Base-by-base conservation (phyloP, 2,113 vertebrate genomes). In the Lophura nycthemera region DNA sequence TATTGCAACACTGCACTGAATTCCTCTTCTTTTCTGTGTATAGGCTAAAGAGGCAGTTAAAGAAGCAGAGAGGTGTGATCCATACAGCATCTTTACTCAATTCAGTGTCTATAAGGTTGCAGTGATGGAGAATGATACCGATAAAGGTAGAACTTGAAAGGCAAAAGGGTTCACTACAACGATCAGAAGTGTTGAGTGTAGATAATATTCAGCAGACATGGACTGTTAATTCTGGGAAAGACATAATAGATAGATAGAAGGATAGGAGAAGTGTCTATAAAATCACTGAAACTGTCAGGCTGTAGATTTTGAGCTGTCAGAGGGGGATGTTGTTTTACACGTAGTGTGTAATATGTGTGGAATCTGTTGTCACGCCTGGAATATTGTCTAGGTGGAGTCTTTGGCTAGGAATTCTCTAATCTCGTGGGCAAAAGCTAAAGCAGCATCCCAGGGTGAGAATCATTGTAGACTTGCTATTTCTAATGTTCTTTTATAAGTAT, bases 81-180 rank as follows among this genome's bases (percentile, higher is more conserved):
- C 98, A 85, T 95, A 94, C 95, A 98, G 96, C 97, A 97, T 99
- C 94, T 99, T 99, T 76, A 99, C 98, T 86, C 99, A 99, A 29
- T 99, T 99, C 97, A 98, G 94, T 85, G 20, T 98, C 71, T 99
- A 98, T 97, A 99, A 98, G 98, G 98, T 99, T 83, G 98, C 98
- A 25, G 61, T 99, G 64, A 77, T 98, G 80, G 98, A 99, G 72
- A 98, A 97, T 5, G 94, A 99, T 74, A 60, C 86, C 69, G 94
- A 97, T 34, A 98, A 97, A 98, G 99, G 99, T 97, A 98, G 82
- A 89, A 21, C 19, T 25, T 89, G 45, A 50, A 74, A 54, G 65
- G 80, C 76, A 63, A 82, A 87, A 63, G 38, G 16, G 4, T 56
- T 16, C 21, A 4, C 40, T 77, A 30, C 10, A 32, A 63, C 7